phyloP scores from a whole-genome alignment of 1,140 invertebrate genomes.

The Heterodera schachtii region DNA sequence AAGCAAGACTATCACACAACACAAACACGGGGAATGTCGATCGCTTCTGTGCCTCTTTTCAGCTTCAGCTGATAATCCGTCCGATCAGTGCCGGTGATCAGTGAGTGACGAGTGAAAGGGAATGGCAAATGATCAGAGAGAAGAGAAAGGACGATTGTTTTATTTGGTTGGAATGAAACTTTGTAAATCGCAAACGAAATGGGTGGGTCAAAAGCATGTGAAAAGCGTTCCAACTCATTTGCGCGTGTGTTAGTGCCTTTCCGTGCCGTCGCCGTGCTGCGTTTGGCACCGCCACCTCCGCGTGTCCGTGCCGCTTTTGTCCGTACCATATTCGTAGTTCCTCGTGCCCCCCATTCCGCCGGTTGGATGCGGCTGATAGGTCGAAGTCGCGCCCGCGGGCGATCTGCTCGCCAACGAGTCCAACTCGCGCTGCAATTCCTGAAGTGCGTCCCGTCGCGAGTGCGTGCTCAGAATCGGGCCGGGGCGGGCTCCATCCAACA shows the following conservation, averaged over 20 bases:
- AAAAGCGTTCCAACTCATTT: too few relatives aligned
- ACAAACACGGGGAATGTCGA: background rate
- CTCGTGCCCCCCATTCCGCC: background rate
- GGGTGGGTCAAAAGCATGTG: too few relatives aligned
- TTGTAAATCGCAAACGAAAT: too few relatives aligned
- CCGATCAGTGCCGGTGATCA: too few relatives aligned
- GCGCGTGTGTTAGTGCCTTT: background rate
- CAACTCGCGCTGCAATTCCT: conserved; percentile 61
- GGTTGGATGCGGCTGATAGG: background rate
- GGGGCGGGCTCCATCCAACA: conserved; percentile 60
- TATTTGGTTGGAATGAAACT: too few relatives aligned
- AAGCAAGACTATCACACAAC: background rate
- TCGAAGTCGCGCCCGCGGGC: conserved; percentile 38
- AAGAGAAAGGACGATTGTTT: too few relatives aligned
- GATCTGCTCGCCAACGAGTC: conserved; percentile 60
- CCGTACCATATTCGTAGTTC: conserved; percentile 26
- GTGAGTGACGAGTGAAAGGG: too few relatives aligned
- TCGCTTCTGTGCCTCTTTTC: too few relatives aligned
- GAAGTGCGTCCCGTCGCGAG: conserved; percentile 56
- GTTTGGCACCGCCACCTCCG: background rate
- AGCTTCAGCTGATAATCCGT: too few relatives aligned
- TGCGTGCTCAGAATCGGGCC: conserved; percentile 56
- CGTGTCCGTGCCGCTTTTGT: background rate
- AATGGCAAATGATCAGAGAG: too few relatives aligned
- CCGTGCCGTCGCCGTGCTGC: too few relatives aligned